phyloP scores from a whole-genome alignment of 1,140 invertebrate genomes.

The Cyclina sinensis region DNA sequence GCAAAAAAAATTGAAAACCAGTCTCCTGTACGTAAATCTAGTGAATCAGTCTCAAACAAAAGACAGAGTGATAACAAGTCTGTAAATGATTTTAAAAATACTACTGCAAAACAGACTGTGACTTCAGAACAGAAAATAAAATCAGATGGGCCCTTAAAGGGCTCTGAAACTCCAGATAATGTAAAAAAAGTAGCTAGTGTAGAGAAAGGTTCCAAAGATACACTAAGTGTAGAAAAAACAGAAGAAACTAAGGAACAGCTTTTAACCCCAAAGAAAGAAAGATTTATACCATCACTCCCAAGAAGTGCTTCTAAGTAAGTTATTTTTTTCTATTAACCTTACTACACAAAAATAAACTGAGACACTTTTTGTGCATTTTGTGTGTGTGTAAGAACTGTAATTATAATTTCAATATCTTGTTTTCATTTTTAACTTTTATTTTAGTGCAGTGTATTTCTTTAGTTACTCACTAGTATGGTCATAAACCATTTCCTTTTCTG shows the following conservation, averaged over 20 bases:
- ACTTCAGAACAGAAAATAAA: conserved; percentile 9
- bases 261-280: conserved; percentile 70
- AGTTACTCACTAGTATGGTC: too few species aligned
- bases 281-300: conserved; percentile 64
- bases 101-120: background rate
- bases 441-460: too few species aligned
- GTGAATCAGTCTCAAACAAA: background rate
- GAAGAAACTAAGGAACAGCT: conserved; percentile 11
- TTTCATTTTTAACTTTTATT: too few species aligned
- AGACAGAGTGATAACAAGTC: background rate
- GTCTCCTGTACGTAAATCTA: background rate
- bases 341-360: too few species aligned
- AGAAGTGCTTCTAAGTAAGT: conserved; percentile 77
- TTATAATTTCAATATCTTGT: too few species aligned
- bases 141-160: background rate
- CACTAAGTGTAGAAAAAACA: background rate
- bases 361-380: too few species aligned
- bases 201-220: conserved; percentile 43
- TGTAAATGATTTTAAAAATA: background rate
- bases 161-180: background rate
- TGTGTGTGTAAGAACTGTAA: too few species aligned
- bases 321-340: background rate
- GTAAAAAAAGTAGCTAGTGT: background rate
- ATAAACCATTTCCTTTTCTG: too few species aligned
- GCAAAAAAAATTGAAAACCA: background rate